Evolutionary conservation across 2,113 vertebrate genomes (phyloP).

Genomic region (Etia nguti): DNA sequence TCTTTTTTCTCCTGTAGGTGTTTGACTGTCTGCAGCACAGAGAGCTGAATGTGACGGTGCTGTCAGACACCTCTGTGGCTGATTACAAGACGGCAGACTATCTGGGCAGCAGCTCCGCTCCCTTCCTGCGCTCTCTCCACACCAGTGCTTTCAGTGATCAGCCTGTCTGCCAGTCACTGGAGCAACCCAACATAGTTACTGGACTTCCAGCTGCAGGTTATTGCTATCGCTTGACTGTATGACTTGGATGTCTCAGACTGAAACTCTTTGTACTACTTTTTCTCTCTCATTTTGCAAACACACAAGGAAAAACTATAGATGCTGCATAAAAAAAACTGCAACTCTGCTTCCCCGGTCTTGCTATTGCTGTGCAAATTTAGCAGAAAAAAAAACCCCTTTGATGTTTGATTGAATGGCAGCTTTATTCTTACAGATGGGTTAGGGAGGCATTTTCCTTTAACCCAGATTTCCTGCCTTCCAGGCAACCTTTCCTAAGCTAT

Average conservation of each 20-base stretch:
- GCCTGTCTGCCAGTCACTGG: constrained; percentile 75
- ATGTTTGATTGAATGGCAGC: background rate
- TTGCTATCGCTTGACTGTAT: background rate
- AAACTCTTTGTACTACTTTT: background rate
- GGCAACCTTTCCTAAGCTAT: background rate
- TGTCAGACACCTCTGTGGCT: constrained; percentile 82
- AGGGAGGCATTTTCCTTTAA: background rate
- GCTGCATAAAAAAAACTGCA: background rate
- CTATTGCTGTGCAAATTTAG: background rate
- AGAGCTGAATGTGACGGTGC: constrained; percentile 78
- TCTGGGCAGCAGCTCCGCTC: constrained; percentile 69
- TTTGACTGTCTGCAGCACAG: constrained; percentile 76
- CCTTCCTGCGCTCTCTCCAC: constrained; percentile 87
- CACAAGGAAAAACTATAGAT: background rate
- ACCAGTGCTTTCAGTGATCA: constrained; percentile 68
- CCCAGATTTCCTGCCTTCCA: background rate
- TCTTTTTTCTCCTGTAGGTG: constrained; percentile 70
- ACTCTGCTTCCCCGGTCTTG: background rate
- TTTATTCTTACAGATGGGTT: background rate
- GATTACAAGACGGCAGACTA: constrained; percentile 87
- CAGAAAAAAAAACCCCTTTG: background rate
- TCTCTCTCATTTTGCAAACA: background rate
- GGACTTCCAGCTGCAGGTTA: constrained; percentile 93
- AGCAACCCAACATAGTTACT: constrained; percentile 88
- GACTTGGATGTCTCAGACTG: background rate